Evolutionary conservation across 2,113 vertebrate species (phyloP), one percentile per base, ranked within the genome.

Genomic region (Ophthalmolycus amberensis): DNA sequence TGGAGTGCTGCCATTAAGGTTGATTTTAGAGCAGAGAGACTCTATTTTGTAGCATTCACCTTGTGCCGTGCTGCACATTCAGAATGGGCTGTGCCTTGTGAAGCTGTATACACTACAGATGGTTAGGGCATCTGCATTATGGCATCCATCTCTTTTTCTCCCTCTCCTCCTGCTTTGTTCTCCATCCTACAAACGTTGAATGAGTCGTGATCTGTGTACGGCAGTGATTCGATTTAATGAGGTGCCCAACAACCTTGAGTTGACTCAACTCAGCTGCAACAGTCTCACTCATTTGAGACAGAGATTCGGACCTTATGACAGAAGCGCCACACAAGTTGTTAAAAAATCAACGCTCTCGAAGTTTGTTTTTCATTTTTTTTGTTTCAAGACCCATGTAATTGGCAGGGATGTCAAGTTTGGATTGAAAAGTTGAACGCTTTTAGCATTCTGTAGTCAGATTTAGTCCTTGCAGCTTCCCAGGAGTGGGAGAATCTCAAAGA

Each of bases 201-300:
- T 90, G 88, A 90, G 80, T 88, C 84, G 83, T 85, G 84, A 83
- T 81, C 73, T 84, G 85, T 80, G 72, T 66, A 77, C 12, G n/a
- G 70, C 46, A 67, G 77, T 79, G 74, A 89, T 91, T 80, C 83
- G 70, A 90, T 90, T 93, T 90, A 91, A 92, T 89, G 77, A 93
- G 74, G 81, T 80, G 82, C 67, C 84, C 84, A 85, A 44, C 82
- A 88, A 89, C 86, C 81, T 90, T 87, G 79, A 71, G 70, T 84
- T 77, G 89, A 85, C 79, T 90, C 80, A 65, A 70, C 73, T 83
- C 58, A 37, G 52, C n/a, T 32, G 74, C 80, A 75, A 37, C 68
- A 16, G 18, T 27, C 77, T 76, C 63, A 52, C 69, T 80, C 56
- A 86, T 88, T 85, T 85, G 52, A 72, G 75, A 85, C 18, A 32